phyloP scores from a whole-genome alignment of 2,888 invertebrate species.

The Dicranocentrus wangi region DNA sequence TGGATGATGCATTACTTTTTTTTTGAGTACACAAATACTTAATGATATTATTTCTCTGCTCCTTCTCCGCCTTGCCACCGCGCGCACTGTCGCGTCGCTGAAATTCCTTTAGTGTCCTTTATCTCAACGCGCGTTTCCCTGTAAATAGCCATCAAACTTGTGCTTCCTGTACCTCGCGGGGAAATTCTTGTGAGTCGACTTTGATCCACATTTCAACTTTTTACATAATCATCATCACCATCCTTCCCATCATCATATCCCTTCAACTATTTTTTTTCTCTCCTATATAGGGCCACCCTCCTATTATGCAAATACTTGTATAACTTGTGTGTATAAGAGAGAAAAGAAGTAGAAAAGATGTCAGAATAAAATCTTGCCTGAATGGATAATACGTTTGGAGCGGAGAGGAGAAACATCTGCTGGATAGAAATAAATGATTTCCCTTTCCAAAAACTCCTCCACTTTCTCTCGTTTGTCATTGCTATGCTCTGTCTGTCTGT shows the following conservation, averaged over 20 bases:
- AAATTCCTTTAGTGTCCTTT: constrained; percentile 8
- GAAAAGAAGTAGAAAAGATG: constrained; percentile 33
- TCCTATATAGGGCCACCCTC: constrained; percentile 8
- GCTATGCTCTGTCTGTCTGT: neutral
- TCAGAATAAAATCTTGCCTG: constrained; percentile 21
- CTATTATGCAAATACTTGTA: constrained; percentile 38
- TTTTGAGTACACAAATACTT: constrained; percentile 56
- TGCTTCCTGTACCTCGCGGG: constrained; percentile 22
- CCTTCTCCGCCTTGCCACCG: constrained; percentile 47
- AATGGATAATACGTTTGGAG: neutral
- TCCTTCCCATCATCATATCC: constrained; percentile 15
- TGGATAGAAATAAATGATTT: constrained; percentile 49
- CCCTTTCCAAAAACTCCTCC: neutral
- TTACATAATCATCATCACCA: constrained; percentile 57
- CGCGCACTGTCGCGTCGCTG: constrained; percentile 44
- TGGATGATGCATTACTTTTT: constrained; percentile 55
- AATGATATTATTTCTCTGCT: constrained; percentile 58
- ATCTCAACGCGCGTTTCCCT: too few species aligned
- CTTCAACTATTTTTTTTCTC: constrained; percentile 12
- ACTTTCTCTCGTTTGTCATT: constrained; percentile 16
- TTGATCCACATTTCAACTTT: constrained; percentile 65
- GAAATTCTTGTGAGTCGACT: constrained; percentile 28
- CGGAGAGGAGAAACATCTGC: constrained; percentile 51
- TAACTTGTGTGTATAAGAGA: too few species aligned
- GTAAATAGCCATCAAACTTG: constrained; percentile 56